Percentiles rank a stretch among this genome's conserved stretches.
Conservation (phyloP, 2,888 invertebrate genomes). For the Glyphotaelius pellucidus region DNA sequence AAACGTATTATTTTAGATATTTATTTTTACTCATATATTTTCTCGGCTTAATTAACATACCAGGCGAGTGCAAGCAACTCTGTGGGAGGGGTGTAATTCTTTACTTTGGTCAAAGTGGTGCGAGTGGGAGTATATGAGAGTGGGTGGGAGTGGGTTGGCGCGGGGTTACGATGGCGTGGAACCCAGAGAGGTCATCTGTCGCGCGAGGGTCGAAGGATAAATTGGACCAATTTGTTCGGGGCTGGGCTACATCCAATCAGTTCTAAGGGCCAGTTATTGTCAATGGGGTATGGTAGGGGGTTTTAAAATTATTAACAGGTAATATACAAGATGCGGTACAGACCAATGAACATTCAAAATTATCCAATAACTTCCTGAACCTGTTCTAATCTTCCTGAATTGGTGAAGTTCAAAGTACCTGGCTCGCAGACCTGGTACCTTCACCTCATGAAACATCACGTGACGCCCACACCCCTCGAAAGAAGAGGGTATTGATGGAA, state of each 20-base stretch:
- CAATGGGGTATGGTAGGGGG: not conserved
- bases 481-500: too few relatives aligned
- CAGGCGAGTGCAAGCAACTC: not conserved
- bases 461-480: too few relatives aligned
- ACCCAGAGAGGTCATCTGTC: constrained; percentile 6
- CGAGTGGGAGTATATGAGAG: not conserved
- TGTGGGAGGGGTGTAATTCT: not conserved
- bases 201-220: not conserved
- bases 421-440: too few relatives aligned
- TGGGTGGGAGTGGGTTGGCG: not conserved
- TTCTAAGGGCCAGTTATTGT: not conserved
- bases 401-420: too few relatives aligned
- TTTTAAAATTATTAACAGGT: not conserved
- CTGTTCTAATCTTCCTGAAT: too few relatives aligned
- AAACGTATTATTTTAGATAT: too few relatives aligned
- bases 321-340: not conserved
- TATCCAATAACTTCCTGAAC: too few relatives aligned
- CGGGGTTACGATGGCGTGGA: not conserved
- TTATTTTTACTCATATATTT: not conserved
- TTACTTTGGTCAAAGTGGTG: not conserved
- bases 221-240: constrained; percentile 26
- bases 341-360: too few relatives aligned
- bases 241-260: constrained; percentile 24
- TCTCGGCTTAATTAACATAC: not conserved
- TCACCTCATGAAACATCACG: too few relatives aligned